Evolutionary conservation across 2,888 invertebrate species (phyloP).

Genomic region (Parascotia fuliginaria): DNA sequence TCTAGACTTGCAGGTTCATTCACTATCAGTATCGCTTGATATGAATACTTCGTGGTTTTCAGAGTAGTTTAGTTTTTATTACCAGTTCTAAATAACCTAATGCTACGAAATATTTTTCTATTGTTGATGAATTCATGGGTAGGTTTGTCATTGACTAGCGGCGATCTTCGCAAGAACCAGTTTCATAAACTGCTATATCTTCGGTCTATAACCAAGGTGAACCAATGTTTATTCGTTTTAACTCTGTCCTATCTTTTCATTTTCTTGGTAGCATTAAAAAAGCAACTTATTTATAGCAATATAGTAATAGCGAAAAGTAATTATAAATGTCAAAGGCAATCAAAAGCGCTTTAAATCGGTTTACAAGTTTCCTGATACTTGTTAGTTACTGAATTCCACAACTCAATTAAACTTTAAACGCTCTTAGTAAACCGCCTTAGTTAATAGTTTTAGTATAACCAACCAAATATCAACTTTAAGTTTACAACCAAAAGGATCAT

Average conservation of each 20-base stretch:
- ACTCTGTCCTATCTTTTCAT: no score
- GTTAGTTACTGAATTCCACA: conserved; percentile 71
- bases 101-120: no score
- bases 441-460: conserved; percentile 47
- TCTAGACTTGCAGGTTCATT: conserved; percentile 4
- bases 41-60: neutral
- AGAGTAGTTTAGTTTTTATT: neutral
- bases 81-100: no score
- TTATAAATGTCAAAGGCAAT: conserved; percentile 28
- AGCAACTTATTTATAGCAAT: no score
- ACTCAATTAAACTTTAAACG: conserved; percentile 79
- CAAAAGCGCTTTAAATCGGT: conserved; percentile 57
- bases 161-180: no score
- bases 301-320: no score
- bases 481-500: neutral
- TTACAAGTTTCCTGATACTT: conserved; percentile 63
- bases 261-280: no score
- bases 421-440: conserved; percentile 64
- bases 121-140: no score
- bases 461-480: conserved; percentile 3
- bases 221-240: no score
- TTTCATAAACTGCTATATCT: no score
- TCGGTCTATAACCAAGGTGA: no score
- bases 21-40: neutral
- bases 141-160: no score